Evolutionary conservation across 2,888 invertebrate species (phyloP).

Genomic region (Notocelia uddmanniana): DNA sequence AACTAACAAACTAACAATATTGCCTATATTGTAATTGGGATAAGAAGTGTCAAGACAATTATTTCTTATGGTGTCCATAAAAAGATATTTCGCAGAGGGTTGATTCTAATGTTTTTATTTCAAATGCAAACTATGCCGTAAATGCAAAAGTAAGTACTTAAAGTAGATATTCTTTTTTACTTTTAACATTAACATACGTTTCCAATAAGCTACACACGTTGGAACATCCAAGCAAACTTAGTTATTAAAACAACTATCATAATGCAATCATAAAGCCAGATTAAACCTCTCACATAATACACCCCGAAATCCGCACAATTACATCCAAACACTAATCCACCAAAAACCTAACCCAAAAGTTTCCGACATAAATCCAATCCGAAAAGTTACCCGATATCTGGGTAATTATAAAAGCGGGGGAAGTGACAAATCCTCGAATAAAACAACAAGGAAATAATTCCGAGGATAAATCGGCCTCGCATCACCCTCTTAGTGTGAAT

Average conservation of each 20-base stretch:
- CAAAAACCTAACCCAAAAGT: constrained; percentile 64
- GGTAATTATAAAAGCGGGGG: constrained; percentile 83
- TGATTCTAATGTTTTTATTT: no score
- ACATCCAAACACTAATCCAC: constrained; percentile 67
- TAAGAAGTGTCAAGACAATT: no score
- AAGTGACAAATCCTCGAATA: constrained; percentile 85
- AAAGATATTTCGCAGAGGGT: no score
- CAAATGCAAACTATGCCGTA: no score
- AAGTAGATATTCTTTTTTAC: background rate
- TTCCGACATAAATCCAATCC: constrained; percentile 72
- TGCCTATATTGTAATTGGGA: no score
- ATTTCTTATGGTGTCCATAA: no score
- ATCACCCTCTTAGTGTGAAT: constrained; percentile 80
- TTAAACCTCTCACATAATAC: constrained; percentile 50
- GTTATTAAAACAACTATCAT: constrained; percentile 32
- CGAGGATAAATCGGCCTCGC: constrained; percentile 75
- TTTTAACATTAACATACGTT: background rate
- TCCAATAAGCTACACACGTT: background rate
- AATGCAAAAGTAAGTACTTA: background rate
- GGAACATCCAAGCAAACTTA: background rate
- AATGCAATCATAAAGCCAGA: constrained; percentile 41
- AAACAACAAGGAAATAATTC: constrained; percentile 87
- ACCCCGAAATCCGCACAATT: constrained; percentile 66
- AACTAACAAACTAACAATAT: no score
- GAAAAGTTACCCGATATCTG: constrained; percentile 81